Conservation (phyloP, 2,888 invertebrate genomes). For the Spodoptera exigua region DNA sequence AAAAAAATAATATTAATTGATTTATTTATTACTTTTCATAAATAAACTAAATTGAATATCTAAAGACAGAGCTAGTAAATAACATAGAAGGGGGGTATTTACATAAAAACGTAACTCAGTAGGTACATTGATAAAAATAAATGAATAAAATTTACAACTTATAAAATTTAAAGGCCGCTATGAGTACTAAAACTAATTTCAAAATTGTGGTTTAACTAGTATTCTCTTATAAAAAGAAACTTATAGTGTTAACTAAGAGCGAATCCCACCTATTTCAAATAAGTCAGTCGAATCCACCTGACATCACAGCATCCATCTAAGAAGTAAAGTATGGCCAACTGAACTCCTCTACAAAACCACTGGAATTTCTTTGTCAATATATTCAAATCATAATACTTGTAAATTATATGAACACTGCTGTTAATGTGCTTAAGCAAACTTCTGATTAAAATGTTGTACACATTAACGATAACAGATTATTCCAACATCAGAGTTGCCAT, state of each 20-base stretch:
- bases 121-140: slow-evolving; percentile 70
- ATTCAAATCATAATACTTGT: slow-evolving; percentile 50
- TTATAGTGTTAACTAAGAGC: slow-evolving; percentile 66
- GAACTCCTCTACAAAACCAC: slow-evolving; percentile 58
- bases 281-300: slow-evolving; percentile 76
- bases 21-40: slow-evolving; percentile 86
- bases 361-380: slow-evolving; percentile 47
- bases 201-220: slow-evolving; percentile 65
- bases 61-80: slow-evolving; percentile 82
- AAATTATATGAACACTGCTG: slow-evolving; percentile 27
- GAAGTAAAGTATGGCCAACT: slow-evolving; percentile 70
- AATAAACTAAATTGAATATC: slow-evolving; percentile 86
- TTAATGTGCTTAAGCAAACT: slow-evolving; percentile 12
- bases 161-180: slow-evolving; percentile 73
- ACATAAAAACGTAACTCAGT: slow-evolving; percentile 81
- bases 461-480: slow-evolving; percentile 39
- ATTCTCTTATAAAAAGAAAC: slow-evolving; percentile 65
- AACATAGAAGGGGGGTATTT: slow-evolving; percentile 81
- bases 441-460: slow-evolving; percentile 12
- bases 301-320: slow-evolving; percentile 73
- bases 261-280: slow-evolving; percentile 69
- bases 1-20: slow-evolving; percentile 77
- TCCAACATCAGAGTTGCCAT: slow-evolving; percentile 58
- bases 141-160: slow-evolving; percentile 86
- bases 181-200: slow-evolving; percentile 70